Evolutionary conservation across 2,888 invertebrate species (phyloP).

Genomic region (Andrena dorsata): DNA sequence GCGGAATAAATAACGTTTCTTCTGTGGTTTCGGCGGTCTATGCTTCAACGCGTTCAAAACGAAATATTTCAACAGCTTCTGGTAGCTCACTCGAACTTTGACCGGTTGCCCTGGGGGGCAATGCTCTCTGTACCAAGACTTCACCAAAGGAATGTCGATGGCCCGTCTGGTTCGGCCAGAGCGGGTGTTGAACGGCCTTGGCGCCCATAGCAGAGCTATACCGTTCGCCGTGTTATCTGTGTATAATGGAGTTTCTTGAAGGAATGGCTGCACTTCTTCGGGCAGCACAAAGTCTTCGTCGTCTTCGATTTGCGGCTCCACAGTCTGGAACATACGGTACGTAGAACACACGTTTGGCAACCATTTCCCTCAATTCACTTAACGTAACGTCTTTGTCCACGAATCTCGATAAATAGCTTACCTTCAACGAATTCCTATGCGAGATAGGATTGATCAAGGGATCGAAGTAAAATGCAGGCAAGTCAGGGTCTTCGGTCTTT

Average conservation of each 20-base stretch:
- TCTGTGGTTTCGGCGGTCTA: constrained; percentile 98
- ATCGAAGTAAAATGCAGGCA: constrained; percentile 99
- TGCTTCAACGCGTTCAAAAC: constrained; percentile 99
- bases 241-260: constrained; percentile 97
- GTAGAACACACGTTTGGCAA: background rate
- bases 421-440: constrained; percentile 94
- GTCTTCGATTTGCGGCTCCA: constrained; percentile 96
- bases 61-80: constrained; percentile 98
- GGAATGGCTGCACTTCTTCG: constrained; percentile 95
- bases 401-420: constrained; percentile 75
- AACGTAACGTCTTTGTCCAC: background rate
- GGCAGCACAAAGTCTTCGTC: constrained; percentile 97
- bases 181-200: constrained; percentile 98
- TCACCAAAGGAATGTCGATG: constrained; percentile 98
- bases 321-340: constrained; percentile 81
- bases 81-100: constrained; percentile 99
- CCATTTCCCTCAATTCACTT: background rate
- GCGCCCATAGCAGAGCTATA: constrained; percentile 98
- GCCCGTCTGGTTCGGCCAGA: constrained; percentile 97
- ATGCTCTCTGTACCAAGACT: constrained; percentile 98
- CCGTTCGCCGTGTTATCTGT: constrained; percentile 99
- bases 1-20: constrained; percentile 98
- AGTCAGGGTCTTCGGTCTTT: constrained; percentile 99
- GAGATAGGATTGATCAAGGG: constrained; percentile 99
- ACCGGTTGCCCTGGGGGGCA: constrained; percentile 98